Conservation (phyloP, 1,140 invertebrate species). For the Procambarus virginalis region DNA sequence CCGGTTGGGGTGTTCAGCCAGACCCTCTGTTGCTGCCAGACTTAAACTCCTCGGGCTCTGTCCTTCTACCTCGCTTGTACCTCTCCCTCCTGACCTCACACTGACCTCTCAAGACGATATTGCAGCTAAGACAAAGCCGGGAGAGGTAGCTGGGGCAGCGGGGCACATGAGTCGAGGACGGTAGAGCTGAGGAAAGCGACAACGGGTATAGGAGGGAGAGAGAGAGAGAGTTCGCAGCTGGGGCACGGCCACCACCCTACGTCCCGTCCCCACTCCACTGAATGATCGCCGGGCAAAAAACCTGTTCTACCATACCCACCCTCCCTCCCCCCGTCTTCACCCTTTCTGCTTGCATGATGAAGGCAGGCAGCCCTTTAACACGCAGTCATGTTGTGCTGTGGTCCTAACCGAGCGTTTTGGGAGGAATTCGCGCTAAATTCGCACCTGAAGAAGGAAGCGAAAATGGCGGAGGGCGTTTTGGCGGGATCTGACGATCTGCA, state of each 20-base stretch:
- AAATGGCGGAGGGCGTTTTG: slow-evolving; percentile 59
- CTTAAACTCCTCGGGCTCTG: slow-evolving; percentile 9
- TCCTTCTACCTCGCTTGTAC: not conserved
- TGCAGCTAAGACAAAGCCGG: not conserved
- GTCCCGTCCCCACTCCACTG: slow-evolving; percentile 62
- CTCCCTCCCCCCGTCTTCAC: slow-evolving; percentile 68
- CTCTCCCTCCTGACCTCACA: not conserved
- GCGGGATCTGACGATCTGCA: slow-evolving; percentile 56
- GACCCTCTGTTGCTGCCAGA: slow-evolving; percentile 56
- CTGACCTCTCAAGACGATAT: slow-evolving; percentile 13
- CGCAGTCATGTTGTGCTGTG: slow-evolving; percentile 69
- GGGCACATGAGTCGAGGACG: not conserved
- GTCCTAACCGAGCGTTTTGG: slow-evolving; percentile 66
- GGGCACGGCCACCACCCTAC: slow-evolving; percentile 44
- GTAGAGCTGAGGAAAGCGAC: slow-evolving; percentile 14
- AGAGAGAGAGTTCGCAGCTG: slow-evolving; percentile 49
- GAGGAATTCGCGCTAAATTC: slow-evolving; percentile 66
- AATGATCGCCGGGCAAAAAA: slow-evolving; percentile 68
- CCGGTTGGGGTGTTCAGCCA: slow-evolving; percentile 46
- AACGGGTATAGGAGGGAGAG: slow-evolving; percentile 38
- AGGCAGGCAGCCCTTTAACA: slow-evolving; percentile 68
- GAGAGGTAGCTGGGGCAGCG: not conserved
- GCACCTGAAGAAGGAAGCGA: slow-evolving; percentile 54
- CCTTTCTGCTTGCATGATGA: slow-evolving; percentile 69
- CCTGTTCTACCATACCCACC: slow-evolving; percentile 67